Evolutionary conservation across 2,888 invertebrate genomes (phyloP).

Genomic region (Nephrotoma appendiculata): DNA sequence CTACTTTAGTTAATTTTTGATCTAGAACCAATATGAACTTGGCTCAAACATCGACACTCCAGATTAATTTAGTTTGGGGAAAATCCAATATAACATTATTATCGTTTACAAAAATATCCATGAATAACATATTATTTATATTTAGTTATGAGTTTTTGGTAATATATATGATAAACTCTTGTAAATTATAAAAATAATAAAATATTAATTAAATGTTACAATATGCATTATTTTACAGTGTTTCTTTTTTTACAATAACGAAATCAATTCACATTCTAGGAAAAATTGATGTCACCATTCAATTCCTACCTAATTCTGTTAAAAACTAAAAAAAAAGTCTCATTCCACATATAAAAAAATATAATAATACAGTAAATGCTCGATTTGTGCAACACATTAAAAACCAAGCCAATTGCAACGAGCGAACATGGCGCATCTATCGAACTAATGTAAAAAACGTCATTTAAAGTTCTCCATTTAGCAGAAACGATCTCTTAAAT

Average conservation of each 20-base stretch:
- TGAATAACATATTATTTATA: not conserved
- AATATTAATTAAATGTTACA: not conserved
- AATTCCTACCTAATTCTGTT: not conserved
- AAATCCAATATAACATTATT: too few relatives aligned
- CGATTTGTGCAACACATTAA: too few relatives aligned
- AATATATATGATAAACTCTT: not conserved
- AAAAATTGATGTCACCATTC: not conserved
- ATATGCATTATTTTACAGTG: not conserved
- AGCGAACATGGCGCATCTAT: too few relatives aligned
- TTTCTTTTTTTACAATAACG: not conserved
- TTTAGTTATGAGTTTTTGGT: not conserved
- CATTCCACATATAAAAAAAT: not conserved
- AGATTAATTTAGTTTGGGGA: too few relatives aligned
- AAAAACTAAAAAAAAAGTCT: not conserved
- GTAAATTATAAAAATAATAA: not conserved
- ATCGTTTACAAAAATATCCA: not conserved
- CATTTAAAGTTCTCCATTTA: too few relatives aligned
- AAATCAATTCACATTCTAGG: not conserved
- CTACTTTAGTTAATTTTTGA: too few relatives aligned
- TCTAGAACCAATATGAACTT: too few relatives aligned
- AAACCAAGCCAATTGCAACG: too few relatives aligned
- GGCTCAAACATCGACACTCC: too few relatives aligned
- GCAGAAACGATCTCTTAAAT: too few relatives aligned
- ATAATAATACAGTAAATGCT: too few relatives aligned
- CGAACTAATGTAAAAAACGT: too few relatives aligned